These are phyloP conservation scores for Sarcophilus harrisii DNA, from an alignment of 2,797 vertebrate species.

Conservation along the genomic window DNA sequence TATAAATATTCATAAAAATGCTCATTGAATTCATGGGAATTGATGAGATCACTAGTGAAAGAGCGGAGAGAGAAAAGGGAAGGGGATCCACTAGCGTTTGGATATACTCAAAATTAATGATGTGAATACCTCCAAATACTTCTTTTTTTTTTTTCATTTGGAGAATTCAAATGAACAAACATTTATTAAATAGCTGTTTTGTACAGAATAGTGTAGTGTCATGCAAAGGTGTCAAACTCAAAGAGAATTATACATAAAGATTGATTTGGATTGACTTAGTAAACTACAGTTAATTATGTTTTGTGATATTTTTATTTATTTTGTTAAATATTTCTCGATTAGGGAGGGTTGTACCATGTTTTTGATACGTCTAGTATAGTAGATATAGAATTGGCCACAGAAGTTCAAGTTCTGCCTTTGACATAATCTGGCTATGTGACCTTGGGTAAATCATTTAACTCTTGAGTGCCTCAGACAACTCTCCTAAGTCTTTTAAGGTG, in stretches of 20 bases:
- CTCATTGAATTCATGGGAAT: not conserved
- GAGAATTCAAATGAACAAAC: not conserved
- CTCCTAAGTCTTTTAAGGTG: not conserved
- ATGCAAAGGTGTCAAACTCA: not conserved
- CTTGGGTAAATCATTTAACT: not conserved
- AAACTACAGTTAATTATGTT: not conserved
- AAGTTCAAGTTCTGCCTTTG: not conserved
- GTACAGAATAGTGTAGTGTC: not conserved
- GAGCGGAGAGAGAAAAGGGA: not conserved
- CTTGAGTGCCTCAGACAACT: not conserved
- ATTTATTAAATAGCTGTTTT: not conserved
- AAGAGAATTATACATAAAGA: not conserved
- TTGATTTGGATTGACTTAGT: not conserved
- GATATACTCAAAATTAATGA: not conserved
- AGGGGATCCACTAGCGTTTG: not conserved
- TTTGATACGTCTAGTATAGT: not conserved
- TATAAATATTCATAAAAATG: not conserved
- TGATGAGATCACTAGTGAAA: not conserved
- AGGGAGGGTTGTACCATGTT: not conserved
- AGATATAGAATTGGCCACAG: not conserved
- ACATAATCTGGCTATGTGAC: not conserved
- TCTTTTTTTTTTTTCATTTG: slow-evolving; percentile 36
- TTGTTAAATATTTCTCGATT: not conserved
- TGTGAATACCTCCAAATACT: not conserved
- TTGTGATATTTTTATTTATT: not conserved